Percentiles rank a stretch among this genome's conserved stretches.
Conservation (phyloP, 2,888 invertebrate species). For the Toxonevra muliebris region DNA sequence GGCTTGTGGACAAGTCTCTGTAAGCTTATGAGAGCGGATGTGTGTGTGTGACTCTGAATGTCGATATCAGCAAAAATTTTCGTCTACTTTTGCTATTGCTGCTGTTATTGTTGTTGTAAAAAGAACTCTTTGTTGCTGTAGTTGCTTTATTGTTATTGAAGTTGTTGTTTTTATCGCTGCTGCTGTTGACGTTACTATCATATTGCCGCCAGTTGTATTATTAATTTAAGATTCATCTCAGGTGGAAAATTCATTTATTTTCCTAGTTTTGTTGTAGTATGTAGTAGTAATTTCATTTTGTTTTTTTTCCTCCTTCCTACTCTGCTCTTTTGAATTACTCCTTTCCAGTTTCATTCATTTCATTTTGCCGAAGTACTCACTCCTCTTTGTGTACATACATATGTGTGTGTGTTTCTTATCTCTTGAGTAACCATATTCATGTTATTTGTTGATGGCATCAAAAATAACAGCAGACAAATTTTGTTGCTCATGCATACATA, state of each 20-base stretch:
- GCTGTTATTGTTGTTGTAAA: background rate
- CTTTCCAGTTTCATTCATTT: too few species aligned
- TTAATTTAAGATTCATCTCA: conserved; percentile 36
- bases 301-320: background rate
- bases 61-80: background rate
- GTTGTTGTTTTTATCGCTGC: conserved; percentile 8
- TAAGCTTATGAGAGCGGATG: too few species aligned
- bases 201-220: conserved; percentile 17
- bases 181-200: conserved; percentile 1
- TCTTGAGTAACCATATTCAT: too few species aligned
- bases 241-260: conserved; percentile 39
- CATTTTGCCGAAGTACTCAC: too few species aligned
- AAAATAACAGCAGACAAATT: too few species aligned
- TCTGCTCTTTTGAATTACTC: background rate
- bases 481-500: too few species aligned
- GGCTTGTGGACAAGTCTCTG: background rate
- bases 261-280: conserved; percentile 5
- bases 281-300: background rate
- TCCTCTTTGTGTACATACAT: background rate
- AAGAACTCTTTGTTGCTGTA: background rate
- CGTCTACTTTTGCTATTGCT: background rate
- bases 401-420: background rate
- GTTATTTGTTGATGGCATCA: too few species aligned
- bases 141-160: too few species aligned
- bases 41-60: background rate